Percentiles rank a stretch among this genome's conserved stretches.
Conservation (phyloP, 2,888 invertebrate genomes). For the Ochropleura plecta region DNA sequence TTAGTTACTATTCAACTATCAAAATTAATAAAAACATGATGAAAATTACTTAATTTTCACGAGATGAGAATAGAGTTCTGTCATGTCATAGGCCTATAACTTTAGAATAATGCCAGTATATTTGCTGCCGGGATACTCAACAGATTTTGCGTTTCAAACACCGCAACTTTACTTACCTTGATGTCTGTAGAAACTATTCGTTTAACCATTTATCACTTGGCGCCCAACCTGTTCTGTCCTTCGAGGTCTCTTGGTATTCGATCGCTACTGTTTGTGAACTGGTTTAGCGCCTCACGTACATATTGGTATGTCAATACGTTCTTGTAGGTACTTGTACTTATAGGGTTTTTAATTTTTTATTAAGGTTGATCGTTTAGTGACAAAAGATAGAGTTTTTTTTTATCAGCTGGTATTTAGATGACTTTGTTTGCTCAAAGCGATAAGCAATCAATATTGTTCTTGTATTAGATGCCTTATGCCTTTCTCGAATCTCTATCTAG, state of each 20-base stretch:
- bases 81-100: background rate
- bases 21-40: background rate
- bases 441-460: conserved; percentile 19
- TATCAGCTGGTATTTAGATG: background rate
- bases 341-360: background rate
- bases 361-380: background rate
- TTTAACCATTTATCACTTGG: conserved; percentile 67
- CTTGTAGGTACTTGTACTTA: background rate
- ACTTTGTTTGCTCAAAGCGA: background rate
- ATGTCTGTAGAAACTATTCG: conserved; percentile 55
- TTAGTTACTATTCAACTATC: background rate
- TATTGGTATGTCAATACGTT: conserved; percentile 15
- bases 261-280: conserved; percentile 68
- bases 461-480: background rate
- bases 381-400: background rate
- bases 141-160: background rate
- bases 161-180: conserved; percentile 13
- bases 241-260: conserved; percentile 58
- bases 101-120: background rate
- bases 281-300: conserved; percentile 65
- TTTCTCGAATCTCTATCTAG: background rate
- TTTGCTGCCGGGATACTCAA: background rate
- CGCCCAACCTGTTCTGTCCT: conserved; percentile 53
- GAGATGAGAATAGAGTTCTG: background rate
- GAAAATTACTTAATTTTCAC: background rate